phyloP scores from a whole-genome alignment of 2,113 vertebrate genomes.

The Hirundichthys speculiger region DNA sequence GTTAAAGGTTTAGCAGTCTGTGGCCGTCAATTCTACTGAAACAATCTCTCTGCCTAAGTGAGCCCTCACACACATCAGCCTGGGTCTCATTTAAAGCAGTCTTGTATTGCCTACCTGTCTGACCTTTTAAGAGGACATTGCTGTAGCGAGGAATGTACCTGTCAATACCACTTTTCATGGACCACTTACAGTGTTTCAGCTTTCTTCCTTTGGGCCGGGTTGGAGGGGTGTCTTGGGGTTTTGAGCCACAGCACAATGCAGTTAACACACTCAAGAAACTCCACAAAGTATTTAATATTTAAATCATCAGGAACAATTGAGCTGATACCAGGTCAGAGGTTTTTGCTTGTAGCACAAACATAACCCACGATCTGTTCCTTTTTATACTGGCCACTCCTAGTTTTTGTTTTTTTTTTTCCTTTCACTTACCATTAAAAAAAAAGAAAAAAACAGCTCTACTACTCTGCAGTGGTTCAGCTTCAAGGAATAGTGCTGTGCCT shows the following conservation, averaged over 20 bases:
- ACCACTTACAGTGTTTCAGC: constrained; percentile 50
- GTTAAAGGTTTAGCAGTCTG: not conserved
- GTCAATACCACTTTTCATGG: constrained; percentile 75
- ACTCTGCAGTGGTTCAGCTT: too few species aligned
- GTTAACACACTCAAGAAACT: not conserved
- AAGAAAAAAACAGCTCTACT: too few species aligned
- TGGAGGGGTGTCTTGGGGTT: constrained; percentile 11
- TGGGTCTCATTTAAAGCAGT: constrained; percentile 41
- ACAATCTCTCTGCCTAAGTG: constrained; percentile 26
- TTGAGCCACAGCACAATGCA: not conserved
- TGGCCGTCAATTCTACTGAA: constrained; percentile 13
- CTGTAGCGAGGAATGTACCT: constrained; percentile 57
- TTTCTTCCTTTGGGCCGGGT: constrained; percentile 31
- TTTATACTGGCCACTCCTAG: too few species aligned
- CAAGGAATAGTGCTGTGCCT: too few species aligned
- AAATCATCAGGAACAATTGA: not conserved
- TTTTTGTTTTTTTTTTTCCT: too few species aligned
- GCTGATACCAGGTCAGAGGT: too few species aligned
- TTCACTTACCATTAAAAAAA: too few species aligned
- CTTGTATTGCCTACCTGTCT: constrained; percentile 36
- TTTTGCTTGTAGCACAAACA: too few species aligned
- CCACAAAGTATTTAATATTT: not conserved
- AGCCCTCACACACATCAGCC: constrained; percentile 21
- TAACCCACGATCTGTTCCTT: too few species aligned
- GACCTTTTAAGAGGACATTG: constrained; percentile 67